phyloP scores from a whole-genome alignment of 2,113 vertebrate genomes.

The Seriola aureovittata region DNA sequence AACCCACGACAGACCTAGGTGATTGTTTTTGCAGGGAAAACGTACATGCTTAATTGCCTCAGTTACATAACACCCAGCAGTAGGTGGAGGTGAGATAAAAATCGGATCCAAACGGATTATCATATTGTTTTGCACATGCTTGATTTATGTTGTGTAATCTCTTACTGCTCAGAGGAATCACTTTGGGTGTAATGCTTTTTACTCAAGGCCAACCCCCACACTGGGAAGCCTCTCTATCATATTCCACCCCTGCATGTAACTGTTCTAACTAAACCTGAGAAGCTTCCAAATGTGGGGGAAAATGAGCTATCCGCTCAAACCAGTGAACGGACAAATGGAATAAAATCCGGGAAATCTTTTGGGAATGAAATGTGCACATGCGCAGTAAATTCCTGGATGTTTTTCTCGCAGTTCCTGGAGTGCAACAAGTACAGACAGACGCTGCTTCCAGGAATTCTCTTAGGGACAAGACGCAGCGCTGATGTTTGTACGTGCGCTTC shows the following conservation, averaged over 20 bases:
- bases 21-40: background rate
- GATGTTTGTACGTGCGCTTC: background rate
- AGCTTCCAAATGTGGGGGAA: background rate
- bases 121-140: constrained; percentile 37
- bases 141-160: constrained; percentile 48
- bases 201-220: constrained; percentile 10
- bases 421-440: constrained; percentile 30
- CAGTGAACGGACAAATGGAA: background rate
- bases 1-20: background rate
- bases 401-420: background rate
- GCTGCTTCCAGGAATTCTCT: constrained; percentile 44
- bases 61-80: constrained; percentile 39
- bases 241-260: background rate
- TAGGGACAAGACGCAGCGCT: background rate
- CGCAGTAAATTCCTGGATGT: background rate
- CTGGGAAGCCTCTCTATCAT: constrained; percentile 15
- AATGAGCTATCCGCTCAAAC: background rate
- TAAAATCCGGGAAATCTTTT: constrained; percentile 11
- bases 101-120: constrained; percentile 44
- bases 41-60: constrained; percentile 23
- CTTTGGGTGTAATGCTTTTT: background rate
- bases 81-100: constrained; percentile 40
- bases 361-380: background rate
- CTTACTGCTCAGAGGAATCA: constrained; percentile 27
- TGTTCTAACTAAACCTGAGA: constrained; percentile 1